phyloP scores from a whole-genome alignment of 2,888 invertebrate species.

The Drosophila paramelanica region DNA sequence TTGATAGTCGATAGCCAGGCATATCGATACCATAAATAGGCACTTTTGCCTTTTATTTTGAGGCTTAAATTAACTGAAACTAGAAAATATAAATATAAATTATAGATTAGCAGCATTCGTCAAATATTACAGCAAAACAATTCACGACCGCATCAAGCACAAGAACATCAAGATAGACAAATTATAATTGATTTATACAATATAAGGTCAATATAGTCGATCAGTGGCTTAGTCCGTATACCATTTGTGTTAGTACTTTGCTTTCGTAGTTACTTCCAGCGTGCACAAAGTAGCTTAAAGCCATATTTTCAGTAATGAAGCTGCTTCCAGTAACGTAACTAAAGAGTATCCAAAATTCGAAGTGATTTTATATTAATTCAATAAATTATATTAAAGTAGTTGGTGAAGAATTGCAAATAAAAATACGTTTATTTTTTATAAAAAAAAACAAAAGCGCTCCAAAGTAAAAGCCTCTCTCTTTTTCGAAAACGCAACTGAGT shows the following conservation, averaged over 20 bases:
- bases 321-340: constrained; percentile 2
- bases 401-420: not conserved
- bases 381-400: not conserved
- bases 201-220: not conserved
- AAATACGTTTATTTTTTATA: constrained; percentile 1
- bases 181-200: too few species aligned
- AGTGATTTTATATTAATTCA: constrained; percentile 1
- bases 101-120: constrained; percentile 1
- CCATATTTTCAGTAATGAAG: constrained; percentile 24
- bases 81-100: too few species aligned
- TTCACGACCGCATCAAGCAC: not conserved
- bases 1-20: not conserved
- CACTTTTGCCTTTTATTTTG: not conserved
- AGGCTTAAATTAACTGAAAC: not conserved
- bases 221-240: not conserved
- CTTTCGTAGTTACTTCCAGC: constrained; percentile 25
- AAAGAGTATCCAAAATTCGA: constrained; percentile 5
- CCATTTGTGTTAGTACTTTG: not conserved
- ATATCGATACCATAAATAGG: not conserved
- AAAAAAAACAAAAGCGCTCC: constrained; percentile 18
- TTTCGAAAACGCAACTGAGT: constrained; percentile 32
- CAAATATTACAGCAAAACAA: not conserved
- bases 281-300: constrained; percentile 34
- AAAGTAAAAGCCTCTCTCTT: constrained; percentile 57
- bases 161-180: not conserved